phyloP scores from a whole-genome alignment of 2,113 vertebrate genomes.

The Oryzias curvinotus region DNA sequence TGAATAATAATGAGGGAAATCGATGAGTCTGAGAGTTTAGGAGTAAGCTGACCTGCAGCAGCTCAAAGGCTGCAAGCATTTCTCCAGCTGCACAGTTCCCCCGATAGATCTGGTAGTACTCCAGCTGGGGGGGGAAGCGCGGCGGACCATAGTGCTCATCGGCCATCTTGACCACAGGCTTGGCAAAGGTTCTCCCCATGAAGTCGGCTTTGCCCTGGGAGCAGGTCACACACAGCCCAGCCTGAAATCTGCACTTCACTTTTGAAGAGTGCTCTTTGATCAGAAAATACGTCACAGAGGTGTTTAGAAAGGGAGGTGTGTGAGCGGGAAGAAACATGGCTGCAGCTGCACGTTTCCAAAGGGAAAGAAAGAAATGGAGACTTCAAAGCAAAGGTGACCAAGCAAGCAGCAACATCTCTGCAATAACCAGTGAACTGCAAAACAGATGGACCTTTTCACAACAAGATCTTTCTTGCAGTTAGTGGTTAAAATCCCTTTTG shows the following conservation, averaged over 20 bases:
- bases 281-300: constrained; percentile 1
- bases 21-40: fast-evolving
- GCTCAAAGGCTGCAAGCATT: constrained; percentile 94
- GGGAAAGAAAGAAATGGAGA: constrained; percentile 23
- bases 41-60: constrained; percentile 85
- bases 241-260: constrained; percentile 6
- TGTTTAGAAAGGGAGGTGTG: neutral
- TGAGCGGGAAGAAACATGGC: constrained; percentile 60
- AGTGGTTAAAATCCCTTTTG: constrained; percentile 61
- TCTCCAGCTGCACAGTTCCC: constrained; percentile 91
- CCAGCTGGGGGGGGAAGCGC: constrained; percentile 91
- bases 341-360: constrained; percentile 54
- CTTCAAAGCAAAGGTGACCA: constrained; percentile 8
- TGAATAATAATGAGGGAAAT: neutral
- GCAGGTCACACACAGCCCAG: neutral
- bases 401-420: constrained; percentile 28
- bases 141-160: constrained; percentile 90
- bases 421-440: constrained; percentile 75
- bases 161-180: constrained; percentile 93
- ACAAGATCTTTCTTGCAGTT: constrained; percentile 70
- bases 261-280: constrained; percentile 23
- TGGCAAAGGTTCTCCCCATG: constrained; percentile 96
- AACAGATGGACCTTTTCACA: constrained; percentile 41
- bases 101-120: constrained; percentile 97
- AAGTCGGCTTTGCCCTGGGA: constrained; percentile 94